Evolutionary conservation across 1,140 invertebrate genomes (phyloP).

Genomic region (Spodoptera frugiperda): DNA sequence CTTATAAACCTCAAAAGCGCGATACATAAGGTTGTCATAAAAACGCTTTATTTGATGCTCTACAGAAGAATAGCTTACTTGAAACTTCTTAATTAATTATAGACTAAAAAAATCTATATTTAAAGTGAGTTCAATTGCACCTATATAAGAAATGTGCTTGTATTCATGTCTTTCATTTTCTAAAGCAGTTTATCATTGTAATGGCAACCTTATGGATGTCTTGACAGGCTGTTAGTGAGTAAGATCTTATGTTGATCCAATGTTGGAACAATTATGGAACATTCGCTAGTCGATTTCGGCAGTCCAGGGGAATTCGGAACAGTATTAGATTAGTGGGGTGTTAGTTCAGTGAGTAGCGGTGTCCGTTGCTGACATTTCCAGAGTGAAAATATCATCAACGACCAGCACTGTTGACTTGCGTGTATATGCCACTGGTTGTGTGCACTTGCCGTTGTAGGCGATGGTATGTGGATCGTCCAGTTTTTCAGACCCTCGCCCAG

Average conservation of each 20-base stretch:
- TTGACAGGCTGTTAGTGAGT: conserved; percentile 62
- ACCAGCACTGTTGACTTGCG: conserved; percentile 77
- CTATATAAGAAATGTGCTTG: conserved; percentile 1
- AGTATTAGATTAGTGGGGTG: conserved; percentile 63
- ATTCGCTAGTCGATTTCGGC: conserved; percentile 65
- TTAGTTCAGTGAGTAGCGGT: conserved; percentile 76
- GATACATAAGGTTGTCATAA: conserved; percentile 55
- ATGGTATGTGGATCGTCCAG: conserved; percentile 86
- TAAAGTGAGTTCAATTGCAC: not conserved
- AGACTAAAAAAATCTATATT: not conserved
- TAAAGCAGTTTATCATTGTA: conserved; percentile 57
- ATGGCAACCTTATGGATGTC: conserved; percentile 80
- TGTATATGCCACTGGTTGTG: conserved; percentile 77
- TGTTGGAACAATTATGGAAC: conserved; percentile 55
- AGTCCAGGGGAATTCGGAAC: conserved; percentile 68
- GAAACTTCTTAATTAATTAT: not conserved
- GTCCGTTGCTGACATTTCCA: conserved; percentile 84
- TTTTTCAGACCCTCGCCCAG: conserved; percentile 84
- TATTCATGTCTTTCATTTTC: conserved; percentile 44
- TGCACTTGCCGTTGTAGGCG: conserved; percentile 83
- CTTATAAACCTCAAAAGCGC: conserved; percentile 30
- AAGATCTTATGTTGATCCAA: conserved; percentile 26
- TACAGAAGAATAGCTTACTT: too few species aligned
- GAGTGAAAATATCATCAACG: conserved; percentile 81
- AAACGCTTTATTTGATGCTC: conserved; percentile 31